Evolutionary conservation across 2,113 vertebrate genomes (phyloP), one percentile per base, ranked within the genome.

Genomic region (Oenanthe oenanthe): DNA sequence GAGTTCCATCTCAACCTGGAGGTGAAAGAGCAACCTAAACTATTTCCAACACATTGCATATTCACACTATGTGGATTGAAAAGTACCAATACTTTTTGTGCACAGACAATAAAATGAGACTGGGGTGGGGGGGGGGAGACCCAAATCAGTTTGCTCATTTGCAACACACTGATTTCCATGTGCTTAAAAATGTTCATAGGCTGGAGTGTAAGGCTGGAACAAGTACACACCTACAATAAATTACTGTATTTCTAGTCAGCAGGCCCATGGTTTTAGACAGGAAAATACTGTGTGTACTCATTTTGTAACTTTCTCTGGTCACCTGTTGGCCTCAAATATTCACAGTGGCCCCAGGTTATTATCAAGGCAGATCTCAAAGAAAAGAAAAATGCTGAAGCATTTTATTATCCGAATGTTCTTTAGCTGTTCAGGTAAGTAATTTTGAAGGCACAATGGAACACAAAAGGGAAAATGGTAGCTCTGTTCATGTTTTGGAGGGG

Each of bases 1-100:
- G n/a, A 65, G 32, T 63, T 19, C 43, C 48, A 42, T 56, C 74
- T 15, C 88, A 75, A 43, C 54, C 32, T 74, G 22, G 61, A 92
- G 53, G 9, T 83, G 62, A 74, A 85, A 92, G 42, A 88, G 42
- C 13, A 85, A 72, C 77, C 51, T 53, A 53, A 93, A 82, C 68
- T 67, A 31, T 78, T 91, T 77, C 66, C 88, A 31, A 53, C 40
- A 13, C 34, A 45, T 82, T 36, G 20, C 3, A 4, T 72, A 75
- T 62, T 91, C 36, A 87, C 79, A 73, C 34, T 40, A 63, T 29
- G 61, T 70, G 79, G 91, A 87, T 15, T 98, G 97, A 97, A 97
- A 98, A 97, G 97, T 98, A 98, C 97, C 93, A 97, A 92, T 97
- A 97, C 97, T 97, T 98, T 97, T 97, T 98, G 97, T 96, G 92